Evolutionary conservation across 2,797 vertebrate species (phyloP).

Genomic region (Synanceia verrucosa): DNA sequence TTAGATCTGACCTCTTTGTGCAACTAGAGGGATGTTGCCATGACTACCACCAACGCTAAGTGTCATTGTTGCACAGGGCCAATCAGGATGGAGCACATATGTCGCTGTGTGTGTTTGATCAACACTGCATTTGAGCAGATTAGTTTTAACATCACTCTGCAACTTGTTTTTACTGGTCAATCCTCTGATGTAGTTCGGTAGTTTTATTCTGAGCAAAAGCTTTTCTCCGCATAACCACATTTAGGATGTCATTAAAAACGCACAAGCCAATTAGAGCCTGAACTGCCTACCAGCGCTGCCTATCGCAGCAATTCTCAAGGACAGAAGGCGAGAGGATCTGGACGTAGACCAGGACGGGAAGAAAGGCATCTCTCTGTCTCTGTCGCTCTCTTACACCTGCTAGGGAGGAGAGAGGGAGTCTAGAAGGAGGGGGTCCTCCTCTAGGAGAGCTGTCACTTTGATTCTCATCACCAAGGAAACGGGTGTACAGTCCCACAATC

Average conservation of each 20-base stretch:
- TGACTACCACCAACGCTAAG: constrained; percentile 63
- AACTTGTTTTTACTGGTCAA: not conserved
- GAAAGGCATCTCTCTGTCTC: constrained; percentile 74
- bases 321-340: constrained; percentile 65
- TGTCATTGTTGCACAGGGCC: constrained; percentile 67
- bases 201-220: not conserved
- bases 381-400: constrained; percentile 77
- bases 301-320: constrained; percentile 55
- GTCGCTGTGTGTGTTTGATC: constrained; percentile 9
- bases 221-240: constrained; percentile 6
- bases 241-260: constrained; percentile 52
- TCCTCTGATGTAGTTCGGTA: not conserved
- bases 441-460: constrained; percentile 82
- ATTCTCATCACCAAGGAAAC: constrained; percentile 82
- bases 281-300: constrained; percentile 39
- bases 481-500: constrained; percentile 81
- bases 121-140: constrained; percentile 11
- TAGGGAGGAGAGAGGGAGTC: constrained; percentile 48
- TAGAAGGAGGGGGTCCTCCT: constrained; percentile 47
- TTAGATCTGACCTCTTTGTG: constrained; percentile 73
- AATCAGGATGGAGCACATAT: constrained; percentile 58
- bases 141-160: not conserved
- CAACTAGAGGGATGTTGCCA: constrained; percentile 48
- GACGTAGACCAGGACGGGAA: constrained; percentile 58
- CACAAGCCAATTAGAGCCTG: constrained; percentile 43